Evolutionary conservation across 2,113 vertebrate genomes (phyloP), one percentile per base, ranked within the genome.

Genomic region (Meleagris gallopavo): DNA sequence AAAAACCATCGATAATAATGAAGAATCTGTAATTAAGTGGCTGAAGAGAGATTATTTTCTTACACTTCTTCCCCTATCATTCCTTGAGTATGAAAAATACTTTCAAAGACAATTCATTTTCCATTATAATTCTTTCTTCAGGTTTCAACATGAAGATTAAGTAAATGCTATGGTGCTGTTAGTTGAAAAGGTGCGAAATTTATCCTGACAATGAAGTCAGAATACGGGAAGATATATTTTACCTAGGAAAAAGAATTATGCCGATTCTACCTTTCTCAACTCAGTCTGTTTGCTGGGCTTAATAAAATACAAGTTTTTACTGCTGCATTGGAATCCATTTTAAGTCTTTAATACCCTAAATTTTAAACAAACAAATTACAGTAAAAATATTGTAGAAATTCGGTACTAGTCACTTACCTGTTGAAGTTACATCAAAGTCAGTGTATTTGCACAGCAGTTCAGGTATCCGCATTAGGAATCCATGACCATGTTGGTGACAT

Each of bases 391-490:
- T 10, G 4, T 50, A 81, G 29, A 36, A 88, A 80, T 74, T 82
- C 21, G 24, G 77, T 52, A 50, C 84, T 57, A 82, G 94, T 96
- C 86, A 98, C 98, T 98, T 97, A 98, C 98, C 98, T 98, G 93
- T 96, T 95, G 75, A 70, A 90, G 87, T 86, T 66, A 57, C 0
- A 78, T 27, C 67, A 94, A 95, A 80, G 30, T 20, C 70, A 96
- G 88, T 50, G 41, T 55, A 94, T 96, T 95, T 93, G 72, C 70
- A 93, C 46, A 90, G 85, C 18, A 66, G 61, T 96, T 95, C 88
- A 79, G 87, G 85, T 83, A 82, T 62, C 76, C 95, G 58, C 7
- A 34, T 93, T 45, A 82, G 67, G 69, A 86, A 94, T 79, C 62
- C 94, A 95, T 86, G 83, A 65, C 19, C 83, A 24, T 0, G 1